Evolutionary conservation across 1,140 invertebrate genomes (phyloP).

Genomic region (Drosophila ironensis): DNA sequence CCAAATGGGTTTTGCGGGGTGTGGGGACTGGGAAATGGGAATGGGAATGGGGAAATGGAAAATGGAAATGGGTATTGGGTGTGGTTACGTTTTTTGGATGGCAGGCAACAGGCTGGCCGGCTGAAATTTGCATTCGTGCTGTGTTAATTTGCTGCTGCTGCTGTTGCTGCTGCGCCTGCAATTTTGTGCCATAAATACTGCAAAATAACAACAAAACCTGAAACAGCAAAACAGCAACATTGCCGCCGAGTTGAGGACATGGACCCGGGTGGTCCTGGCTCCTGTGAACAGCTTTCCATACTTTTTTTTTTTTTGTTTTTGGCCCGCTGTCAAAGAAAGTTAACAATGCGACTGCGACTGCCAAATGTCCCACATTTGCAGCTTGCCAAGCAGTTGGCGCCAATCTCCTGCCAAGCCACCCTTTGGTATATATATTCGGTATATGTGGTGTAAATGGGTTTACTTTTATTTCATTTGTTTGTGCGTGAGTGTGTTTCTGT

Average conservation of each 20-base stretch:
- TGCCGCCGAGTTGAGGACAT: slow-evolving; percentile 35
- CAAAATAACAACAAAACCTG: slow-evolving; percentile 25
- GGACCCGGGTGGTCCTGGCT: slow-evolving; percentile 45
- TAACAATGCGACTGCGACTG: slow-evolving; percentile 72
- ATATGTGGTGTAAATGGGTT: slow-evolving; percentile 75
- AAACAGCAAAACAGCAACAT: slow-evolving; percentile 25
- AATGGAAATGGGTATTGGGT: too few relatives aligned
- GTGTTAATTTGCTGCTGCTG: slow-evolving; percentile 77
- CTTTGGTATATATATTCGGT: too few relatives aligned
- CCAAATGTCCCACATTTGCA: slow-evolving; percentile 75
- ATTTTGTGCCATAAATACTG: slow-evolving; percentile 72
- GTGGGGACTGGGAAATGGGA: background rate
- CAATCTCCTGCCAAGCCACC: too few relatives aligned
- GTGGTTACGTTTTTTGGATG: slow-evolving; percentile 15
- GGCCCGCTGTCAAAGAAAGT: slow-evolving; percentile 76
- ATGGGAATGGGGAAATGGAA: slow-evolving; percentile 16
- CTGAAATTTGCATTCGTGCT: slow-evolving; percentile 48
- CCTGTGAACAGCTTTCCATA: slow-evolving; percentile 4
- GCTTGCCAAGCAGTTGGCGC: slow-evolving; percentile 63
- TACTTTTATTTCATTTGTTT: slow-evolving; percentile 79
- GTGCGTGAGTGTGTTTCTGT: slow-evolving; percentile 50
- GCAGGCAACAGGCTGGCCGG: slow-evolving; percentile 57
- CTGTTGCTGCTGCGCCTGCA: slow-evolving; percentile 73
- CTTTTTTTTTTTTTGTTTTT: slow-evolving; percentile 26
- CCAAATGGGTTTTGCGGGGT: slow-evolving; percentile 19